Evolutionary conservation across 1,140 invertebrate genomes (phyloP).

Genomic region (Grapholita molesta): DNA sequence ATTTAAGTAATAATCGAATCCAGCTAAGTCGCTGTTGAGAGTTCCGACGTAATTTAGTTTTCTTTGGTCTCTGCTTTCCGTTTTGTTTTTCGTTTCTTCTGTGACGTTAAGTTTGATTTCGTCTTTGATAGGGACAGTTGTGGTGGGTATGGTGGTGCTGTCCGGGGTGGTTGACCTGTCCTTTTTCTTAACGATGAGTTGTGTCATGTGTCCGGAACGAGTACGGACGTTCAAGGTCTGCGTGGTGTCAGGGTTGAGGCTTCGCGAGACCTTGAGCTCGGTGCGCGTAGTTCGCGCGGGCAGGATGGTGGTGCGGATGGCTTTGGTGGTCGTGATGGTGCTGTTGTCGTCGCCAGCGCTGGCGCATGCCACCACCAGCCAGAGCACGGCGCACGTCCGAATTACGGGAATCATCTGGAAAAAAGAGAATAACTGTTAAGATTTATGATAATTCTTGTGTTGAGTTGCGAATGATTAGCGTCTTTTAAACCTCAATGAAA

Average conservation of each 20-base stretch:
- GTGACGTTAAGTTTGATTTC: slow-evolving; percentile 17
- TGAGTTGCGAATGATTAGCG: no score
- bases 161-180: slow-evolving; percentile 67
- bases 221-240: slow-evolving; percentile 87
- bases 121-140: slow-evolving; percentile 28
- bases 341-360: slow-evolving; percentile 41
- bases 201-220: slow-evolving; percentile 85
- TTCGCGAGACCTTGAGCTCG: slow-evolving; percentile 86
- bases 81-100: slow-evolving; percentile 58
- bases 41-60: slow-evolving; percentile 57
- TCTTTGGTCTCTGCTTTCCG: slow-evolving; percentile 63
- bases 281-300: slow-evolving; percentile 81
- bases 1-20: slow-evolving; percentile 72
- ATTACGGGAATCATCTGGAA: slow-evolving; percentile 73
- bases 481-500: no score
- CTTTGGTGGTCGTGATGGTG: slow-evolving; percentile 56
- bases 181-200: slow-evolving; percentile 87
- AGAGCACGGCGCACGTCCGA: slow-evolving; percentile 58
- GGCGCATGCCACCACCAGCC: slow-evolving; percentile 44
- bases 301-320: slow-evolving; percentile 65
- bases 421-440: slow-evolving; percentile 28
- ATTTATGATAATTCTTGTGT: not conserved
- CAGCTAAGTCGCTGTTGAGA: slow-evolving; percentile 63
- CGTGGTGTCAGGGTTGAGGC: slow-evolving; percentile 85
- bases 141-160: slow-evolving; percentile 50